Evolutionary conservation across 64 coral and sea anemone species (phyloP).

Genomic region (Pocillopora verrucosa): DNA sequence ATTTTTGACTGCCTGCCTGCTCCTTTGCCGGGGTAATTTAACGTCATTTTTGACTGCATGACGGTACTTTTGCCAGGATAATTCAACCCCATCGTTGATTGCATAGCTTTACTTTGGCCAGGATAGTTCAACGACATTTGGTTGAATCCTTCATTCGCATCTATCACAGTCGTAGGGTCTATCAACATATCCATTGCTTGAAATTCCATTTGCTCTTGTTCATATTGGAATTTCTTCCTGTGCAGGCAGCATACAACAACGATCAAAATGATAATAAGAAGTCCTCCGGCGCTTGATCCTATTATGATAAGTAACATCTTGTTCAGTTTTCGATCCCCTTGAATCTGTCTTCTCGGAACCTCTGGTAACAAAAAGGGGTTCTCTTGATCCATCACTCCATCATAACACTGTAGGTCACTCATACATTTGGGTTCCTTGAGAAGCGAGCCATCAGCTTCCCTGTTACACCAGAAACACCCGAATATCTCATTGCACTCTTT

Average conservation of each 20-base stretch:
- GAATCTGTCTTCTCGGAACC: background rate
- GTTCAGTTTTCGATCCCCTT: background rate
- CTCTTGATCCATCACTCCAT: background rate
- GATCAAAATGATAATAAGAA: background rate
- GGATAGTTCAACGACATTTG: background rate
- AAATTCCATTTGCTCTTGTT: background rate
- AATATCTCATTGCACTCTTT: slow-evolving; percentile 36
- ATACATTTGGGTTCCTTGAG: slow-evolving; percentile 38
- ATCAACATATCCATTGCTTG: background rate
- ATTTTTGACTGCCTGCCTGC: no score
- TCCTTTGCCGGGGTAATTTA: no score
- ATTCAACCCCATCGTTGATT: background rate
- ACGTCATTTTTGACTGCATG: background rate
- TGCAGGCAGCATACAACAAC: background rate
- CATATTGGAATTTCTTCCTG: slow-evolving; percentile 6
- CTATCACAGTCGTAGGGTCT: background rate
- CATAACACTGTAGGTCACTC: slow-evolving; percentile 24
- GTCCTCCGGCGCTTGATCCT: background rate
- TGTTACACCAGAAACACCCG: slow-evolving; percentile 52
- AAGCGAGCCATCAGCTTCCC: background rate
- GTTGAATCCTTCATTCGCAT: background rate
- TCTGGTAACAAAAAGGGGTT: slow-evolving; percentile 53
- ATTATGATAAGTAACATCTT: background rate
- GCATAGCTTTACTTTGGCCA: background rate
- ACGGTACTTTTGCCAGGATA: background rate